Conservation (phyloP, 37 sponge, comb jelly and placozoan species). For the Axinella damicornis region DNA sequence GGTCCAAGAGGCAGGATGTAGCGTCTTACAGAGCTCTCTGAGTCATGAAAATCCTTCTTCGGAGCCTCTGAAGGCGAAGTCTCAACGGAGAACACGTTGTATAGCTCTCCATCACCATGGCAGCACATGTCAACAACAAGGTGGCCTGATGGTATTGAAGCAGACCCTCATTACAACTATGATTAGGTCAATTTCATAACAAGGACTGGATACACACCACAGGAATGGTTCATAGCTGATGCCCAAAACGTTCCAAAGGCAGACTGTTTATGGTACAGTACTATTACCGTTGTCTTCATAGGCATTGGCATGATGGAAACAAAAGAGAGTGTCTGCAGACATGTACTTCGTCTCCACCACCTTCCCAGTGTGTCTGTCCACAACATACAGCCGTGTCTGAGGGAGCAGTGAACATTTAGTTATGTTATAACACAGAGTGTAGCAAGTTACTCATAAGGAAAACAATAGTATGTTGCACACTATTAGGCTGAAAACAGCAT, state of each 20-base stretch:
- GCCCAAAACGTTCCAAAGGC: no score
- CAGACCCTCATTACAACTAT: no score
- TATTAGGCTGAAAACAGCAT: no score
- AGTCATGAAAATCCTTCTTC: not conserved
- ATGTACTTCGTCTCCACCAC: not conserved
- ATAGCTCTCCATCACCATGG: not conserved
- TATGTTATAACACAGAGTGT: no score
- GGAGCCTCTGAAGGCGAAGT: no score
- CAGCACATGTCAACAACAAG: constrained; percentile 24
- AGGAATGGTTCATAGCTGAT: no score
- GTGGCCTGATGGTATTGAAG: constrained; percentile 7
- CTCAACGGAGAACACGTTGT: not conserved
- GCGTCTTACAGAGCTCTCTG: not conserved
- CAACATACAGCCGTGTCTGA: constrained; percentile 10
- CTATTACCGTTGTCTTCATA: constrained; percentile 33
- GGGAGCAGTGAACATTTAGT: no score
- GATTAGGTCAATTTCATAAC: no score
- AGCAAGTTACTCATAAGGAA: no score
- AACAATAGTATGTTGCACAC: no score
- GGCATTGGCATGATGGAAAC: constrained; percentile 29
- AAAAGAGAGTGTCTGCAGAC: not conserved
- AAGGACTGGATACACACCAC: no score
- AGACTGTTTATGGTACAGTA: no score
- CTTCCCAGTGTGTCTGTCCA: constrained; percentile 17
- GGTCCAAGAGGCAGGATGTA: constrained; percentile 9